Evolutionary conservation across 2,888 invertebrate genomes (phyloP).

Genomic region (Tachina grossa): DNA sequence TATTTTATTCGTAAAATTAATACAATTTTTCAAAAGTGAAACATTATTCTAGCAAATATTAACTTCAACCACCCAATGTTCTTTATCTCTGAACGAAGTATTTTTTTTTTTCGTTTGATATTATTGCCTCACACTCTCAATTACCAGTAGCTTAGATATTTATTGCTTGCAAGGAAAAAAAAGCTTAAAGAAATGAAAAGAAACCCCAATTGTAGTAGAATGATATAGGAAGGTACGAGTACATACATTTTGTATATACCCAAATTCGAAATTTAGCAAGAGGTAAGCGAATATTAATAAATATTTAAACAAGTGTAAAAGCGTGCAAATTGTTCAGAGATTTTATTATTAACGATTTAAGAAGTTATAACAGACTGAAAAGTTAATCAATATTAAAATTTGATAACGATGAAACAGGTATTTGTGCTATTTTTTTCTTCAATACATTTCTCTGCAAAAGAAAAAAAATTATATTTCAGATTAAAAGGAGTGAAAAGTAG

Average conservation of each 20-base stretch:
- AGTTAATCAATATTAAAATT: slow-evolving; percentile 63
- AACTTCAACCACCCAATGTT: slow-evolving; percentile 34
- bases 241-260: slow-evolving; percentile 23
- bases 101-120: slow-evolving; percentile 5
- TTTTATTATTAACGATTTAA: slow-evolving; percentile 58
- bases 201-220: slow-evolving; percentile 51
- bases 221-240: slow-evolving; percentile 65
- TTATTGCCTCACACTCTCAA: slow-evolving; percentile 19
- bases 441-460: neutral
- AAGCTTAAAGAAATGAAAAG: neutral
- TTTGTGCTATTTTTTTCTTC: neutral
- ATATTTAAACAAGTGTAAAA: slow-evolving; percentile 68
- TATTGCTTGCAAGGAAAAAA: slow-evolving; percentile 5
- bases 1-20: slow-evolving; percentile 65
- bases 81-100: neutral
- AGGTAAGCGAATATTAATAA: slow-evolving; percentile 64
- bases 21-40: slow-evolving; percentile 52
- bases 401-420: neutral
- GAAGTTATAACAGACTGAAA: slow-evolving; percentile 57
- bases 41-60: slow-evolving; percentile 26
- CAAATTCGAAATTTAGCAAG: neutral
- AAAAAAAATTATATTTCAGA: neutral
- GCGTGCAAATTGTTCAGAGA: slow-evolving; percentile 64
- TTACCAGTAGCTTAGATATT: slow-evolving; percentile 21
- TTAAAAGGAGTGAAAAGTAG: too few relatives aligned